phyloP scores from a whole-genome alignment of 2,113 vertebrate species.

The Merops nubicus region DNA sequence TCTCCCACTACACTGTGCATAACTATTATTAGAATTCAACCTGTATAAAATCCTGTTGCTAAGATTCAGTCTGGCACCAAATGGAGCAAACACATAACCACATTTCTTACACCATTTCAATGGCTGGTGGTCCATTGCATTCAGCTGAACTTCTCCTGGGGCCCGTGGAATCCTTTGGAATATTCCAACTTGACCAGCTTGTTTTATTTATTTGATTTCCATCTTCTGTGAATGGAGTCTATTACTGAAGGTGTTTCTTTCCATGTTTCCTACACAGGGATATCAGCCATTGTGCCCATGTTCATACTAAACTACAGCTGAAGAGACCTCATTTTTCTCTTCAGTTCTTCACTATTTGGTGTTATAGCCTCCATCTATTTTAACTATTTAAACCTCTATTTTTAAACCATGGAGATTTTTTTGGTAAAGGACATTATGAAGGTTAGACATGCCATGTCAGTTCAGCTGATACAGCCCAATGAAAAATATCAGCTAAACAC shows the following conservation, averaged over 20 bases:
- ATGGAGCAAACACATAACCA: not conserved
- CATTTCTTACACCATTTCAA: not conserved
- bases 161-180: not conserved
- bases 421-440: not conserved
- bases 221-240: not conserved
- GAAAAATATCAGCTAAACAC: not conserved
- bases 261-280: not conserved
- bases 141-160: not conserved
- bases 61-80: not conserved
- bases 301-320: not conserved
- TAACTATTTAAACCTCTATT: not conserved
- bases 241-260: not conserved
- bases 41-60: not conserved
- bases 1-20: not conserved
- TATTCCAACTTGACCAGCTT: not conserved
- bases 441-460: not conserved
- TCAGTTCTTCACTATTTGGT: not conserved
- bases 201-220: not conserved
- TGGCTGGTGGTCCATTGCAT: fast-evolving
- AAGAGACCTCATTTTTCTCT: not conserved
- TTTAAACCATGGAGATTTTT: not conserved
- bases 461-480: not conserved
- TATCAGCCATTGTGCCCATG: not conserved
- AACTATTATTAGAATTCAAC: not conserved
- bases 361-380: not conserved